These are phyloP conservation scores for Chlamydotis undulata DNA, from an alignment of 2,113 vertebrate species.

Conservation along the genomic window DNA sequence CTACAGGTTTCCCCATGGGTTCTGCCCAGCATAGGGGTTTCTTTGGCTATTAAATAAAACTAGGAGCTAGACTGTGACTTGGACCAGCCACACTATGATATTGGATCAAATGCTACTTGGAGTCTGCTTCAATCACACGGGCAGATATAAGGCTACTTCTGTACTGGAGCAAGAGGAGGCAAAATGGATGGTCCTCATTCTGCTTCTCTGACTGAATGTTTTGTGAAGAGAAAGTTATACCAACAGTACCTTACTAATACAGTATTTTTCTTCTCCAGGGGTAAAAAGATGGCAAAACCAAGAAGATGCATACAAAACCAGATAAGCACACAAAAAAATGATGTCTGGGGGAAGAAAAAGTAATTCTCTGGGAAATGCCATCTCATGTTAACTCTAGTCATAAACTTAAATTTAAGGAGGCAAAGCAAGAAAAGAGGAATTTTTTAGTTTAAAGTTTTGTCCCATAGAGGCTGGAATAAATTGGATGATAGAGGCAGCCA, in stretches of 20 bases:
- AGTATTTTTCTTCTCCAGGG: background rate
- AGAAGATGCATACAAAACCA: background rate
- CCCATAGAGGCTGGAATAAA: background rate
- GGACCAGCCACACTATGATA: background rate
- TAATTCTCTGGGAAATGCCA: background rate
- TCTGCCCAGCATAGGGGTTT: background rate
- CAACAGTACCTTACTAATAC: background rate
- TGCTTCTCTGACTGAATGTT: background rate
- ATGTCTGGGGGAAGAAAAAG: accelerated
- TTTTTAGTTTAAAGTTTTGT: background rate
- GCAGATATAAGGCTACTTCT: background rate
- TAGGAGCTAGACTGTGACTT: background rate
- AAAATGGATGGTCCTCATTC: accelerated
- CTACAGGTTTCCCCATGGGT: background rate
- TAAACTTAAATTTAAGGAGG: background rate
- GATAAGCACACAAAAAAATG: background rate
- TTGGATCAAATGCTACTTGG: background rate
- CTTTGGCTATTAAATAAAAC: background rate
- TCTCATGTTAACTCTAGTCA: background rate
- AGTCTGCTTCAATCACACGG: background rate
- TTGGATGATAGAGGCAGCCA: background rate
- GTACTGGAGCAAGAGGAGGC: background rate
- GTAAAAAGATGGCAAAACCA: background rate
- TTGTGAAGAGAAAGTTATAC: background rate
- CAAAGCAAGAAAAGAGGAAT: background rate